These are phyloP conservation scores for Mythimna loreyi DNA, from an alignment of 2,888 invertebrate species.

Conservation along the genomic window DNA sequence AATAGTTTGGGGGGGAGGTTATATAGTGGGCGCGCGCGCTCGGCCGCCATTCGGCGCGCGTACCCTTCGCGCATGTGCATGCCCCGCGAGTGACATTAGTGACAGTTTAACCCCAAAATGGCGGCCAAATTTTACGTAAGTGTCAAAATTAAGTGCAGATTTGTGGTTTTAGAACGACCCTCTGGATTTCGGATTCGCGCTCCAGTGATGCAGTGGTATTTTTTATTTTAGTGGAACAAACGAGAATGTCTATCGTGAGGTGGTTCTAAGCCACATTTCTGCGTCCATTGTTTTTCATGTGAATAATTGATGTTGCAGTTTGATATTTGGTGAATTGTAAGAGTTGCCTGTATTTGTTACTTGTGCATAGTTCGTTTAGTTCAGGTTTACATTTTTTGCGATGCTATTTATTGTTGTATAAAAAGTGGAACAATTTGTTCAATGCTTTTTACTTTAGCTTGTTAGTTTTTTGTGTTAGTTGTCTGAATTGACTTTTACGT, in stretches of 20 bases:
- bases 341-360: slow-evolving; percentile 32
- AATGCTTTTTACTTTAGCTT: slow-evolving; percentile 24
- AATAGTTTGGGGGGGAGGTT: slow-evolving; percentile 87
- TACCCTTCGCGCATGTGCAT: slow-evolving; percentile 83
- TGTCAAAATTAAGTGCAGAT: slow-evolving; percentile 84
- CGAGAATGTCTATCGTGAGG: slow-evolving; percentile 65
- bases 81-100: slow-evolving; percentile 85
- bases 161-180: slow-evolving; percentile 86
- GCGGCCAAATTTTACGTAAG: slow-evolving; percentile 90
- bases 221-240: slow-evolving; percentile 54
- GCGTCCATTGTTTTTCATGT: slow-evolving; percentile 78
- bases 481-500: neutral
- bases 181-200: slow-evolving; percentile 70
- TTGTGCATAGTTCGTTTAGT: slow-evolving; percentile 20
- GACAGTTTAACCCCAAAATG: slow-evolving; percentile 85
- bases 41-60: slow-evolving; percentile 88
- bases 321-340: slow-evolving; percentile 57
- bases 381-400: slow-evolving; percentile 16
- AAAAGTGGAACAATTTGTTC: slow-evolving; percentile 23
- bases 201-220: slow-evolving; percentile 62
- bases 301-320: slow-evolving; percentile 66
- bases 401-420: slow-evolving; percentile 14
- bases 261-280: slow-evolving; percentile 87
- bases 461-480: slow-evolving; percentile 5
- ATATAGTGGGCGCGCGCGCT: slow-evolving; percentile 77